Evolutionary conservation across 2,888 invertebrate species (phyloP).

Genomic region (Tinea trinotella): DNA sequence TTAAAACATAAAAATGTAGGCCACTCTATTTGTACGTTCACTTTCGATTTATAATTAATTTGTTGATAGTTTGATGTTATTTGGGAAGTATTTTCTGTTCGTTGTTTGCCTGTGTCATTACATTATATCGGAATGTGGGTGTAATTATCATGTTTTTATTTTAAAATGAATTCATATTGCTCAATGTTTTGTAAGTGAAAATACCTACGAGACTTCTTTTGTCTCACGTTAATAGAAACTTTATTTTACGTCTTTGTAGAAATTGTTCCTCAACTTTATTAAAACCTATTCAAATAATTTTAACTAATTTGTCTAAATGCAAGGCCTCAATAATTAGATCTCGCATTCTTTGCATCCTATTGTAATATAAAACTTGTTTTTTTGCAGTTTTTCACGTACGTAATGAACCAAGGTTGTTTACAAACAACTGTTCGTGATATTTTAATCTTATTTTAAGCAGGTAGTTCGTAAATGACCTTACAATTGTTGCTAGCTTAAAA

Average conservation of each 20-base stretch:
- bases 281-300: background rate
- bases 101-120: background rate
- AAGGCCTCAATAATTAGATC: background rate
- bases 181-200: background rate
- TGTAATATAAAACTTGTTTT: background rate
- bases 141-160: background rate
- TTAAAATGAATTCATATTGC: background rate
- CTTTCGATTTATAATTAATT: constrained; percentile 10
- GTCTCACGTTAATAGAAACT: background rate
- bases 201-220: background rate
- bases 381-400: background rate
- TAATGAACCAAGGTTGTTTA: background rate
- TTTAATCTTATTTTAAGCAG: background rate
- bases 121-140: too few species aligned
- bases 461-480: too few species aligned
- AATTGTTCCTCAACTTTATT: background rate
- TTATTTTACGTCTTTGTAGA: background rate
- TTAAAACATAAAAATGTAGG: constrained; percentile 20
- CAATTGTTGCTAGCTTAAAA: too few species aligned
- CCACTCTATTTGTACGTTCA: constrained; percentile 7
- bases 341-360: background rate
- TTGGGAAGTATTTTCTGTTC: background rate
- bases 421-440: background rate
- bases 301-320: background rate
- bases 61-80: background rate